A percentile compares a stretch with the other conserved stretches of the same genome.
phyloP scores from a whole-genome alignment of 2,797 vertebrate species.

The Myotis pilosus region DNA sequence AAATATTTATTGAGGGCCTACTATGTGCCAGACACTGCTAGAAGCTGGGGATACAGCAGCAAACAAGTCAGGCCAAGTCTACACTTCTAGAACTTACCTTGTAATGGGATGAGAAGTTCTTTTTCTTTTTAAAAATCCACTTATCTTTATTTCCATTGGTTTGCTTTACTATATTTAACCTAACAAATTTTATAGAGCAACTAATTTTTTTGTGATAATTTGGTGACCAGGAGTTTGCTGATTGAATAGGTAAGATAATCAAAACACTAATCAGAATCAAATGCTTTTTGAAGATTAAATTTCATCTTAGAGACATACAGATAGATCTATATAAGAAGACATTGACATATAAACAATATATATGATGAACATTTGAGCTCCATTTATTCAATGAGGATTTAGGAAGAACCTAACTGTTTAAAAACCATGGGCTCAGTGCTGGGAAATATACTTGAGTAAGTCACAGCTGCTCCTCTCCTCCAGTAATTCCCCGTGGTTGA shows the following conservation, averaged over 20 bases:
- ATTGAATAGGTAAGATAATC: constrained; percentile 16
- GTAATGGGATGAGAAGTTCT: background rate
- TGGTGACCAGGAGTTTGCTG: constrained; percentile 34
- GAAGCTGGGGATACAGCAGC: background rate
- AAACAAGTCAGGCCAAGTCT: background rate
- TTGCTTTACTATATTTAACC: background rate
- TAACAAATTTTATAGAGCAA: constrained; percentile 20
- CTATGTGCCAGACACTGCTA: background rate
- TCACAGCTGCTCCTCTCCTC: background rate
- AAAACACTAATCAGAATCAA: constrained; percentile 23
- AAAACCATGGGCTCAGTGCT: background rate
- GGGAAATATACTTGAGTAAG: background rate
- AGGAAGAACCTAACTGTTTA: background rate
- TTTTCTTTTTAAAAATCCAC: constrained; percentile 8
- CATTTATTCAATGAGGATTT: background rate
- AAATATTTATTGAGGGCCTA: background rate
- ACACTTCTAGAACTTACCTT: background rate
- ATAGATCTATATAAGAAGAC: background rate
- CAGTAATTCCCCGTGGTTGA: background rate
- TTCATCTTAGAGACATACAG: background rate
- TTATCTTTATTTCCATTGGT: background rate
- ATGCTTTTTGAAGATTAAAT: constrained; percentile 4
- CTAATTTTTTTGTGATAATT: background rate
- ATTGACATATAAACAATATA: background rate
- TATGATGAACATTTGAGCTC: background rate